Conservation (phyloP, 1,140 invertebrate species). For the Ridgeia piscesae region DNA sequence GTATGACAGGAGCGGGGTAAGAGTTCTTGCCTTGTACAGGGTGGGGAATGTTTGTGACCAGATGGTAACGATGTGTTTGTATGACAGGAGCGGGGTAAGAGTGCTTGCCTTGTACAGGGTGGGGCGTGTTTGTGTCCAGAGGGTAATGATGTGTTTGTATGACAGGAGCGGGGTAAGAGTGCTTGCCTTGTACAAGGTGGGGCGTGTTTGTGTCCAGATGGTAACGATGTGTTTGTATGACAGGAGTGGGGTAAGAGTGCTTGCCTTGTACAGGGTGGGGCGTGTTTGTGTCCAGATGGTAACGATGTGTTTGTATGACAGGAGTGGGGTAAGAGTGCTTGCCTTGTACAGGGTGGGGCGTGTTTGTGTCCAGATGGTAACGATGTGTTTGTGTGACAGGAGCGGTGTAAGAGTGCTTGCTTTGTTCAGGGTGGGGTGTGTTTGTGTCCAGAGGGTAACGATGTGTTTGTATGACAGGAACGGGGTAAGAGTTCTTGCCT, state of each 20-base stretch:
- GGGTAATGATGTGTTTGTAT: not conserved
- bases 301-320: not conserved
- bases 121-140: not conserved
- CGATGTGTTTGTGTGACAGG: too few species aligned
- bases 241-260: not conserved
- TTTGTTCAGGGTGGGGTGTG: not conserved
- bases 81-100: not conserved
- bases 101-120: not conserved
- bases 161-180: slow-evolving; percentile 7
- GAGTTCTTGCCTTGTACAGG: too few species aligned
- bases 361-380: too few species aligned
- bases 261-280: not conserved
- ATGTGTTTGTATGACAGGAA: not conserved
- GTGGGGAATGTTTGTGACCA: too few species aligned
- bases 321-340: slow-evolving; percentile 1
- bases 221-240: too few species aligned
- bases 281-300: too few species aligned
- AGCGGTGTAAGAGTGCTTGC: not conserved
- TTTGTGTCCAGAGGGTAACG: not conserved
- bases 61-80: too few species aligned
- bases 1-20: slow-evolving; percentile 9
- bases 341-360: too few species aligned
- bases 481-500: slow-evolving; percentile 11
- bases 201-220: too few species aligned
- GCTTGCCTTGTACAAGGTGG: too few species aligned